A percentile compares a stretch with the other conserved stretches of the same genome.
Conservation (phyloP, 35 echinoderm and acorn worm genomes). For the Amphiura filiformis region DNA sequence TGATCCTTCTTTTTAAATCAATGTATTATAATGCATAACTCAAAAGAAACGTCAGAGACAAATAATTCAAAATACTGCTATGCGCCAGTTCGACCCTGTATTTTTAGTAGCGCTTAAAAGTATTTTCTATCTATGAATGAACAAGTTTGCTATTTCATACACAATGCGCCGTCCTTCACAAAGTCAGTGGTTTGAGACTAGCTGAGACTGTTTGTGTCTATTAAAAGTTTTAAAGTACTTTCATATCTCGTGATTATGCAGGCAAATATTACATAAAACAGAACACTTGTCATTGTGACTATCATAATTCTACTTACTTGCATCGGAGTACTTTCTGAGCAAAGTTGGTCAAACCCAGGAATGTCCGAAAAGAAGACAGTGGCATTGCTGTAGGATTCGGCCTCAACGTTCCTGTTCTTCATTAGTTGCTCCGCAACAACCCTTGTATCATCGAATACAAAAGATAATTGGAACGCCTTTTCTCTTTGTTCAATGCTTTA, state of each 20-base stretch:
- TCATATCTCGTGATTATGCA: no score
- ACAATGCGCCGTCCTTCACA: no score
- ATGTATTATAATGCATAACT: no score
- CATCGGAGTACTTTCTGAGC: conserved; percentile 54
- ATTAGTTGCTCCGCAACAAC: conserved; percentile 63
- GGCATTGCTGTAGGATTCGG: conserved; percentile 49
- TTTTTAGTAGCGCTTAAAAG: no score
- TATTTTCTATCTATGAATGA: background rate
- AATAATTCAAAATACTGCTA: no score
- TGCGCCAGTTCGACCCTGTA: no score
- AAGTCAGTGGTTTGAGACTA: no score
- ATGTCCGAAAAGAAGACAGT: conserved; percentile 62
- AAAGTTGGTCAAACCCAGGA: conserved; percentile 42
- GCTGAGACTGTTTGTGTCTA: background rate
- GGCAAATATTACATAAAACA: background rate
- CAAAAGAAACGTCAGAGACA: no score
- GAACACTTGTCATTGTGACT: no score
- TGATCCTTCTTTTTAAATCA: no score
- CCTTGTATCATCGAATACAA: conserved; percentile 60
- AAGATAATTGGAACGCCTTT: conserved; percentile 50
- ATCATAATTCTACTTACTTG: no score
- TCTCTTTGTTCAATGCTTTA: conserved; percentile 47
- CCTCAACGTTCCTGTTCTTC: conserved; percentile 29
- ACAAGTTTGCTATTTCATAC: no score
- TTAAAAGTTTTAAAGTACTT: background rate